Evolutionary conservation across 2,113 vertebrate species (phyloP), one percentile per base, ranked within the genome.

Genomic region (Maylandia zebra): DNA sequence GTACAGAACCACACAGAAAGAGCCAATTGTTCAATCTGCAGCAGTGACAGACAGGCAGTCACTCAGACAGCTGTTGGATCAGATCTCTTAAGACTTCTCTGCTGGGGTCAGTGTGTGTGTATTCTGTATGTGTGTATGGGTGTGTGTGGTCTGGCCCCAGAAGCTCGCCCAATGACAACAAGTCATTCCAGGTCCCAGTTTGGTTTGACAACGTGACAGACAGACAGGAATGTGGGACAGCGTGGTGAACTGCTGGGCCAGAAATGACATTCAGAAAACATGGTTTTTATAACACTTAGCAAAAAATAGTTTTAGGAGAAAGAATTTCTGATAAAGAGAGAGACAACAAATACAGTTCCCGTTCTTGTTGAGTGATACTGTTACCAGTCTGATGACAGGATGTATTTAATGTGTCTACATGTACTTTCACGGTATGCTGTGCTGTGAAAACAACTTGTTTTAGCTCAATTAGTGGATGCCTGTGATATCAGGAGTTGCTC

Each of bases 181-280:
- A 85, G 79, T 92, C 90, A 93, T 91, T 93, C 85, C 84, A 83
- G 78, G 64, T 41, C 86, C 85, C 10, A 87, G 83, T 92, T 78
- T 87, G 87, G 84, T 89, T 55, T 6, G 43, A 87, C 84, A 48
- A 83, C 61, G 56, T 86, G 82, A 92, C 84, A 19, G 78, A 80
- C 81, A 69, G 92, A 81, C 82, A 74, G 92, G 94, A 94, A 95
- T 94, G 93, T 79, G 57, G 85, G 81, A 84, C 79, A 89, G 64
- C 83, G 69, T 52, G 85, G 38, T 50, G n/a, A 80, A 36, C 82
- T 55, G 56, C 84, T n/a, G 55, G 84, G 84, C 84, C 90, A 88
- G 71, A 91, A 94, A 94, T 89, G 91, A 85, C 85, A 85, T 19
- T 50, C 43, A 85, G 16, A 22, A 22, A 78, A 66, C 16, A 24